A percentile compares a stretch with the other conserved stretches of the same genome.
These are phyloP conservation scores for Tolypeutes matacus DNA, from an alignment of 2,797 vertebrate species.

Conservation along the genomic window DNA sequence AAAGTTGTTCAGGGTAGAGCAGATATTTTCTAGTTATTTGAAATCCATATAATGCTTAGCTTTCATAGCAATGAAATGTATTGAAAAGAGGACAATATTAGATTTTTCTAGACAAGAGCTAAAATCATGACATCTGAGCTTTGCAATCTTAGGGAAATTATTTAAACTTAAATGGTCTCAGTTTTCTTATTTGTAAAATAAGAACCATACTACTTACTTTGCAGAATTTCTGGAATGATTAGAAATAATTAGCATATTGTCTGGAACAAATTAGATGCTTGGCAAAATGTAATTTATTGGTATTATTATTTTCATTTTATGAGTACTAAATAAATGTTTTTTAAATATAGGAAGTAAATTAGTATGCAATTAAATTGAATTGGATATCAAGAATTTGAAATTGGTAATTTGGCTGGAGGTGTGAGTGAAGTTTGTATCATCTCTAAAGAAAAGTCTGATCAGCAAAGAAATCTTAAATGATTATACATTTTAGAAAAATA, in stretches of 20 bases:
- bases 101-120: background rate
- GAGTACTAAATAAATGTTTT: background rate
- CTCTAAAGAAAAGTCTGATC: background rate
- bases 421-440: background rate
- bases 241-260: conserved; percentile 20
- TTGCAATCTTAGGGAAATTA: background rate
- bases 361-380: background rate
- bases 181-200: conserved; percentile 29
- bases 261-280: background rate
- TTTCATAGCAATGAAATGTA: background rate
- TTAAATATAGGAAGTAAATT: background rate
- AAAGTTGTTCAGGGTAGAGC: background rate
- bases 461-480: background rate
- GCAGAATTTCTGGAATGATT: background rate
- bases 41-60: background rate
- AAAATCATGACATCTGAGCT: background rate
- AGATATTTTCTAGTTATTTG: background rate
- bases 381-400: background rate
- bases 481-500: conserved; percentile 8
- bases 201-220: background rate
- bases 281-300: background rate
- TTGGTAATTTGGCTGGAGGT: conserved; percentile 10
- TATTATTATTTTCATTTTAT: conserved; percentile 43
- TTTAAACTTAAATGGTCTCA: background rate
- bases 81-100: background rate